These are phyloP conservation scores for Steinernema hermaphroditum DNA, from an alignment of 2,888 invertebrate genomes.

Conservation along the genomic window DNA sequence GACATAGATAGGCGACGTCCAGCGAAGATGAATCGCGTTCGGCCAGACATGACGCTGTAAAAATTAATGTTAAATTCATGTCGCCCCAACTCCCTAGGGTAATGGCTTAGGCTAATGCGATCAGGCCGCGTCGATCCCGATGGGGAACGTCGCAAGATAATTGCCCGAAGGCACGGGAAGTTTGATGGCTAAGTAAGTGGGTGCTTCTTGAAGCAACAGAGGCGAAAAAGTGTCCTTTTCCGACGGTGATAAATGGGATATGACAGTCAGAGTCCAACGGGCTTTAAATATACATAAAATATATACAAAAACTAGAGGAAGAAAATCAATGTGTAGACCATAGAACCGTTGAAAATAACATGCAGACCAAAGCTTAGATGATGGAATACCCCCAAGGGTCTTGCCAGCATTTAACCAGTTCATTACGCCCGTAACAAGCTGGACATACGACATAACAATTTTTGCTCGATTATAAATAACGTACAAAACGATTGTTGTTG, in stretches of 20 bases:
- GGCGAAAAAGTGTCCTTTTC: not conserved
- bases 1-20: constrained; percentile 24
- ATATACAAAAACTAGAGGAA: too few species aligned
- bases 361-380: too few species aligned
- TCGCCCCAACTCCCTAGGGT: constrained; percentile 1
- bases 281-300: too few species aligned
- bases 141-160: not conserved
- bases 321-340: too few species aligned
- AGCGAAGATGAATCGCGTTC: constrained; percentile 28
- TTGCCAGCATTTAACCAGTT: too few species aligned
- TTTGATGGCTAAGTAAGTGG: not conserved
- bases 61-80: constrained; percentile 21
- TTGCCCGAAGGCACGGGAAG: constrained; percentile 1
- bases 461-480: too few species aligned
- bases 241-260: constrained; percentile 11
- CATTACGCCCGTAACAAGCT: too few species aligned
- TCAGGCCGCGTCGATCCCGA: not conserved
- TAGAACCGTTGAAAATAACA: too few species aligned
- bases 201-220: not conserved
- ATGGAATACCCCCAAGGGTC: too few species aligned
- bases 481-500: too few species aligned
- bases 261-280: not conserved
- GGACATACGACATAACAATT: too few species aligned
- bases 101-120: constrained; percentile 9
- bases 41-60: constrained; percentile 17